phyloP scores from a whole-genome alignment of 2,888 invertebrate genomes.

The Lordiphosa fenestrarum region DNA sequence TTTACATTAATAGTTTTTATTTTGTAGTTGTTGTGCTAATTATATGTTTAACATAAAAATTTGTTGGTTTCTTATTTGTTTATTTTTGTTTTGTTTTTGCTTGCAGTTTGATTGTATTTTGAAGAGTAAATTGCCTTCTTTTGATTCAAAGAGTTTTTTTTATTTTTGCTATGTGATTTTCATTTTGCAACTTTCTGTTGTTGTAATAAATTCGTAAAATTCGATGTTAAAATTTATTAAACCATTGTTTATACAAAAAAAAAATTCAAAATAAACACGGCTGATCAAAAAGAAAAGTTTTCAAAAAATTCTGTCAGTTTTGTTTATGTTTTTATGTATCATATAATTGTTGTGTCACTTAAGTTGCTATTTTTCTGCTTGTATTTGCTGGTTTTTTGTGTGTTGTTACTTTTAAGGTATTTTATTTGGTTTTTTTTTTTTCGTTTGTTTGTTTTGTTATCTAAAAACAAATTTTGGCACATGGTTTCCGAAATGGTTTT shows the following conservation, averaged over 20 bases:
- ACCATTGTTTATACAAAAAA: slow-evolving; percentile 63
- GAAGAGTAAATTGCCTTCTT: slow-evolving; percentile 52
- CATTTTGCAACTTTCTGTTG: slow-evolving; percentile 35
- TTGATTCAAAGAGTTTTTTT: slow-evolving; percentile 51
- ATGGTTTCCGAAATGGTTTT: slow-evolving; percentile 77
- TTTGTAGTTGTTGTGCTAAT: slow-evolving; percentile 72
- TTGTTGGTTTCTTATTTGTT: slow-evolving; percentile 38
- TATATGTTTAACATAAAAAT: slow-evolving; percentile 68
- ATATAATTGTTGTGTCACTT: slow-evolving; percentile 23
- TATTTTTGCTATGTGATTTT: slow-evolving; percentile 30
- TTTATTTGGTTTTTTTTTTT: too few relatives aligned
- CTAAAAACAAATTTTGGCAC: slow-evolving; percentile 76
- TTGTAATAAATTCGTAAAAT: slow-evolving; percentile 77
- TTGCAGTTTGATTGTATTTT: slow-evolving; percentile 41
- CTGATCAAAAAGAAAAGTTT: neutral
- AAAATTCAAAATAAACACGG: slow-evolving; percentile 10
- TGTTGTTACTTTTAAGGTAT: slow-evolving; percentile 31
- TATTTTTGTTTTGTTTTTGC: slow-evolving; percentile 26
- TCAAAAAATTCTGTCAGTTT: slow-evolving; percentile 25
- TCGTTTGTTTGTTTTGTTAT: slow-evolving; percentile 42
- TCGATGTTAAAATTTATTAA: slow-evolving; percentile 77
- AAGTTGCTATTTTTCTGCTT: slow-evolving; percentile 29
- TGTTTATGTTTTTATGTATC: slow-evolving; percentile 23
- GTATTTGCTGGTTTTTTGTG: slow-evolving; percentile 24
- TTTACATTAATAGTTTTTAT: slow-evolving; percentile 76